Conservation (phyloP, 2,888 invertebrate species). For the Drosophila atroscutellata region DNA sequence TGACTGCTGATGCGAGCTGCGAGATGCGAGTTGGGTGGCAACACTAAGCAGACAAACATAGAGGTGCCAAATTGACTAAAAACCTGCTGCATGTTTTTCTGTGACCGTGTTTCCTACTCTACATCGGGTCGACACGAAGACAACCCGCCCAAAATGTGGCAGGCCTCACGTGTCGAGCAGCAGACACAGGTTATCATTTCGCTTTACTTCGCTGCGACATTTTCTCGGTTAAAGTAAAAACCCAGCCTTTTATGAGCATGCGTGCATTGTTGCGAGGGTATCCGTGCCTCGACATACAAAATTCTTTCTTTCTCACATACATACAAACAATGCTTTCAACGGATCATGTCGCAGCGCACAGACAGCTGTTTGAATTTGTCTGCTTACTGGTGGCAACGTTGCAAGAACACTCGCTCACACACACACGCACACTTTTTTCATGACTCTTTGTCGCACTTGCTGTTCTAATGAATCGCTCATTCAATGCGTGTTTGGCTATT, state of each 20-base stretch:
- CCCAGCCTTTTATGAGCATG: too few relatives aligned
- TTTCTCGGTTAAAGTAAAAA: too few relatives aligned
- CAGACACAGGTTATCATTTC: background rate
- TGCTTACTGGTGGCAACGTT: background rate
- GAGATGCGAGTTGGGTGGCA: background rate
- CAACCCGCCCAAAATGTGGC: too few relatives aligned
- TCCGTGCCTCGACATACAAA: background rate
- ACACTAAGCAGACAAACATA: background rate
- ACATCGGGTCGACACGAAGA: background rate
- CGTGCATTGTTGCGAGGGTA: background rate
- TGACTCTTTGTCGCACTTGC: constrained; percentile 65
- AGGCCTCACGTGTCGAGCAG: too few relatives aligned
- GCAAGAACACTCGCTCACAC: background rate
- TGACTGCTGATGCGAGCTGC: background rate
- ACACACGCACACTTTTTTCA: constrained; percentile 12
- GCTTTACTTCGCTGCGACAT: background rate
- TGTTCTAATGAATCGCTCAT: constrained; percentile 49
- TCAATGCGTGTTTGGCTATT: constrained; percentile 28
- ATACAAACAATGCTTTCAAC: background rate
- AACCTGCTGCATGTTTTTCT: background rate
- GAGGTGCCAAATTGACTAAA: background rate
- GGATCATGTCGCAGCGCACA: background rate
- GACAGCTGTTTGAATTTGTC: background rate
- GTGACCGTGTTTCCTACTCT: too few relatives aligned
- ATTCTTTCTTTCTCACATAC: background rate